phyloP scores from a whole-genome alignment of 2,888 invertebrate genomes.

The Coleophora flavipennella region DNA sequence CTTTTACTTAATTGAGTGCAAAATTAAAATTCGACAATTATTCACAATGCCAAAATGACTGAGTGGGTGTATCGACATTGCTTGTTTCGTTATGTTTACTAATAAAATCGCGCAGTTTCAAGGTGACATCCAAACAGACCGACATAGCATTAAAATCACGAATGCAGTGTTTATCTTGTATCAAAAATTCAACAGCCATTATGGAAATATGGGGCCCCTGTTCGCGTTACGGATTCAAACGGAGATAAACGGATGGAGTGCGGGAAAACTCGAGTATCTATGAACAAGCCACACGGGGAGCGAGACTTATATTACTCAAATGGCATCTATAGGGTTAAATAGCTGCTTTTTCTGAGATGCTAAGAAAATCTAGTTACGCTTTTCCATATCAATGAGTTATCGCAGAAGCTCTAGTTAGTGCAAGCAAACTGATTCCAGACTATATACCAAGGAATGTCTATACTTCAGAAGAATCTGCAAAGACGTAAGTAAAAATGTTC shows the following conservation, averaged over 20 bases:
- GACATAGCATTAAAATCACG: not conserved
- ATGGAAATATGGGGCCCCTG: slow-evolving; percentile 21
- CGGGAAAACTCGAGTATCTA: not conserved
- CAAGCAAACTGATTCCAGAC: no score
- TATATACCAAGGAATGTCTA: no score
- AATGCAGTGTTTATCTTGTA: slow-evolving; percentile 8
- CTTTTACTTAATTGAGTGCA: not conserved
- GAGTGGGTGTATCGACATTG: slow-evolving; percentile 20
- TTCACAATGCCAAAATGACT: slow-evolving; percentile 2
- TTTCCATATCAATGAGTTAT: no score
- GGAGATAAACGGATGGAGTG: slow-evolving; percentile 2
- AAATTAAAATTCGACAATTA: not conserved
- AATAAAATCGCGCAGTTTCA: slow-evolving; percentile 7
- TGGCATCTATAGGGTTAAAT: not conserved
- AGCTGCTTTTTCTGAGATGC: no score
- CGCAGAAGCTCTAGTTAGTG: no score
- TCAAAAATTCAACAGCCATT: slow-evolving; percentile 28
- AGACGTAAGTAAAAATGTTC: no score
- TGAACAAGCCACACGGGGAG: not conserved
- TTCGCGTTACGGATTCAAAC: slow-evolving; percentile 18
- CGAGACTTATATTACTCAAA: not conserved
- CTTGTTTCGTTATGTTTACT: slow-evolving; percentile 5
- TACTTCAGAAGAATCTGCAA: no score
- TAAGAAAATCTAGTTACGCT: no score
- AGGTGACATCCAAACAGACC: slow-evolving; percentile 4